These are phyloP conservation scores for Patiria miniata DNA, from an alignment of 35 echinoderm and acorn worm species.

Conservation along the genomic window DNA sequence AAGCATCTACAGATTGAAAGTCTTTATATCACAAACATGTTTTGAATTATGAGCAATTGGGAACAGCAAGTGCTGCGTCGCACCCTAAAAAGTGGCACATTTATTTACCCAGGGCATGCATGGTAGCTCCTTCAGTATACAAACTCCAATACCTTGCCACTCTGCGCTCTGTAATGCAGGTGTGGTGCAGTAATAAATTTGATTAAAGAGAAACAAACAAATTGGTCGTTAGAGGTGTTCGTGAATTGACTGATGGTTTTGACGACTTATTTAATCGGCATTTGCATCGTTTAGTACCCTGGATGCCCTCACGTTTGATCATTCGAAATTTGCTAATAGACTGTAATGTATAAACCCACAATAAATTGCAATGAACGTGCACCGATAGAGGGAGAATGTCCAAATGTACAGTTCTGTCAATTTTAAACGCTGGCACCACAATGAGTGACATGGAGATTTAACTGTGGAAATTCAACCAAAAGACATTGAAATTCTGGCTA, in stretches of 20 bases:
- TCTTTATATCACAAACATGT: neutral
- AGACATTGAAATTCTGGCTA: too few relatives aligned
- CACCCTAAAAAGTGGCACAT: neutral
- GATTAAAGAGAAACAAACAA: slow-evolving; percentile 21
- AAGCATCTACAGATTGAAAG: too few relatives aligned
- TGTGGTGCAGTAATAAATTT: slow-evolving; percentile 4
- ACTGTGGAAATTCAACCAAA: too few relatives aligned
- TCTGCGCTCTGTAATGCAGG: neutral
- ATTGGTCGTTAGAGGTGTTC: neutral
- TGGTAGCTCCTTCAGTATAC: slow-evolving; percentile 17
- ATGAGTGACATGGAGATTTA: too few relatives aligned
- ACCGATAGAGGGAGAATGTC: too few relatives aligned
- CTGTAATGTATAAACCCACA: too few relatives aligned
- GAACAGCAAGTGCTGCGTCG: neutral
- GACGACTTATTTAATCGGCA: neutral
- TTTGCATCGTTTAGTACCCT: neutral
- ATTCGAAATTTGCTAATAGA: too few relatives aligned
- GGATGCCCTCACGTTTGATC: too few relatives aligned
- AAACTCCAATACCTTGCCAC: neutral
- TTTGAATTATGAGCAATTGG: slow-evolving; percentile 3
- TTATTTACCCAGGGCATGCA: neutral
- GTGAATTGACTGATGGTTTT: slow-evolving; percentile 18
- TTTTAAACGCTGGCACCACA: too few relatives aligned
- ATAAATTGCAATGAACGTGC: too few relatives aligned
- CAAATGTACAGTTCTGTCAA: too few relatives aligned